These are phyloP conservation scores for Bombus cullumanus DNA, from an alignment of 1,140 invertebrate genomes.

Conservation along the genomic window DNA sequence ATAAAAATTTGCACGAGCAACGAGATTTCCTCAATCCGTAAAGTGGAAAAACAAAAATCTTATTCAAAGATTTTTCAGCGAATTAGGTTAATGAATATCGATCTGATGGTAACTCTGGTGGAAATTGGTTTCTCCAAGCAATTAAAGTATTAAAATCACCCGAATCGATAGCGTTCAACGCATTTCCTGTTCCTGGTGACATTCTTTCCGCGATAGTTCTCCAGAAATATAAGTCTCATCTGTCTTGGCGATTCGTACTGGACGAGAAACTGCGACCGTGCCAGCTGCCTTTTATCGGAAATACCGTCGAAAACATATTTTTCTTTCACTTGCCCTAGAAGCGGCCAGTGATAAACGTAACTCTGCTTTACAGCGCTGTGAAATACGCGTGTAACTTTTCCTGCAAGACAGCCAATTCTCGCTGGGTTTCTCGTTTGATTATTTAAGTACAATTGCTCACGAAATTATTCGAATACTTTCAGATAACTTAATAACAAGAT, in stretches of 20 bases:
- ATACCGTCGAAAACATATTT: constrained; percentile 63
- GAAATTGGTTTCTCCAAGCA: neutral
- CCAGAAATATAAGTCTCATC: constrained; percentile 28
- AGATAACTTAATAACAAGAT: neutral
- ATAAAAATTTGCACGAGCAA: neutral
- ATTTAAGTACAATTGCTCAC: neutral
- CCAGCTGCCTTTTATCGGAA: constrained; percentile 58
- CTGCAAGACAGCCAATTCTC: neutral
- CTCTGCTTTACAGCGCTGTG: neutral
- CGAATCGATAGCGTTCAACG: neutral
- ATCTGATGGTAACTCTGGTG: neutral
- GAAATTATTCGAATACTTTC: neutral
- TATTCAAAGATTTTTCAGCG: too few relatives aligned
- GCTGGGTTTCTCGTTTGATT: neutral
- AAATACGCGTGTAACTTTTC: constrained; percentile 1
- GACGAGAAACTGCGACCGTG: constrained; percentile 1
- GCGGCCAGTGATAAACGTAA: neutral
- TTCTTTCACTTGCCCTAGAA: constrained; percentile 12
- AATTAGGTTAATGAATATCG: constrained; percentile 6
- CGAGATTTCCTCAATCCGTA: neutral
- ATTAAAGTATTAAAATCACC: neutral
- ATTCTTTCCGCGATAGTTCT: constrained; percentile 7
- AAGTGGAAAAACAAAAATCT: neutral
- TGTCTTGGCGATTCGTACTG: constrained; percentile 32
- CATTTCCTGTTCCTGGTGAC: neutral